phyloP scores from a whole-genome alignment of 1,140 invertebrate species.

The Calephelis nemesis region DNA sequence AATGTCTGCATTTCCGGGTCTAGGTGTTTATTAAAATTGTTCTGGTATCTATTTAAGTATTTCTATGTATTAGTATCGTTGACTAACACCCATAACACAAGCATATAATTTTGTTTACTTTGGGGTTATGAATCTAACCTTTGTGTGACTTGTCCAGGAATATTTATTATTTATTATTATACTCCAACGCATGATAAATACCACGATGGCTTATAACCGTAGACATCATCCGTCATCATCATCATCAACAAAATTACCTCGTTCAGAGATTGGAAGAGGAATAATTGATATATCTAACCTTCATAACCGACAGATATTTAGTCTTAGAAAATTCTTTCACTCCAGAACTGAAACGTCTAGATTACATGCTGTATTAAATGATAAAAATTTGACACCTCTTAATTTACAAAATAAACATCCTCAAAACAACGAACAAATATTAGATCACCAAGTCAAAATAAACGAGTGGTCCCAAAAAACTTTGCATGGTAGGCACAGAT shows the following conservation, averaged over 20 bases:
- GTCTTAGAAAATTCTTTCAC: conserved; percentile 23
- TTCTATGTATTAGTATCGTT: too few relatives aligned
- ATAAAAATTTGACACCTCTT: not conserved
- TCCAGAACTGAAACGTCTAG: not conserved
- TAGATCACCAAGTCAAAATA: too few relatives aligned
- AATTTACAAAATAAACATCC: not conserved
- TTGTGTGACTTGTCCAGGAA: too few relatives aligned
- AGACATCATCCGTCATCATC: conserved; percentile 22
- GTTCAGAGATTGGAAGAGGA: conserved; percentile 20
- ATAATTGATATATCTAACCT: conserved; percentile 22
- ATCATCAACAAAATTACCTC: conserved; percentile 16
- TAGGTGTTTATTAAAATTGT: too few relatives aligned
- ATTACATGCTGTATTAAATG: not conserved
- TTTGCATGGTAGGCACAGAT: too few relatives aligned
- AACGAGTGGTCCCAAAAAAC: too few relatives aligned
- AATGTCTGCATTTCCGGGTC: too few relatives aligned
- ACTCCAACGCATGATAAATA: conserved; percentile 17
- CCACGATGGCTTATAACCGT: conserved; percentile 14
- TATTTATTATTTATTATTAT: too few relatives aligned
- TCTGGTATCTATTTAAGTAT: too few relatives aligned
- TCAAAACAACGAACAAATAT: not conserved
- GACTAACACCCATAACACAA: too few relatives aligned
- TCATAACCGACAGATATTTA: conserved; percentile 22
- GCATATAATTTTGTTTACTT: too few relatives aligned
- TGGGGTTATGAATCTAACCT: too few relatives aligned